Evolutionary conservation across 2,797 vertebrate genomes (phyloP).

Genomic region (Hydrophis major): DNA sequence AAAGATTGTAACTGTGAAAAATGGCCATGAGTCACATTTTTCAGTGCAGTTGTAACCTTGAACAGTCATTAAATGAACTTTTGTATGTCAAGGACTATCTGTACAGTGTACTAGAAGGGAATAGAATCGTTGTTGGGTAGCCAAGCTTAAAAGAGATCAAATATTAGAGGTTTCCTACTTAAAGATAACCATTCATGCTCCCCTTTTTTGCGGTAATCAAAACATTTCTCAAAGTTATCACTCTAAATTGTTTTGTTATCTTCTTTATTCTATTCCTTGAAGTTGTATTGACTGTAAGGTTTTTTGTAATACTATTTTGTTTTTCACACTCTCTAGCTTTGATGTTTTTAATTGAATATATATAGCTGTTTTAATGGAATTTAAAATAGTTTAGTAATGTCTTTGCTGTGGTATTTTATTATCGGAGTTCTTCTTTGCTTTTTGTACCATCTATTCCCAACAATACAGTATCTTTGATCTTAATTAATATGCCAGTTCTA

Average conservation of each 20-base stretch:
- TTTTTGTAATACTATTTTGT: background rate
- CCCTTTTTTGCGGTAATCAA: background rate
- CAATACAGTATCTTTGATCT: background rate
- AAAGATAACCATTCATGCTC: background rate
- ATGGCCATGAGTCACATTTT: background rate
- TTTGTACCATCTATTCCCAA: background rate
- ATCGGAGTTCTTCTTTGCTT: background rate
- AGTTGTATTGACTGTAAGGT: background rate
- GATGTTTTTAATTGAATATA: background rate
- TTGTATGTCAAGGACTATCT: background rate
- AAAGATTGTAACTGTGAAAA: background rate
- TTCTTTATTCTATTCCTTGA: background rate
- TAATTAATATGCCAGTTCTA: background rate
- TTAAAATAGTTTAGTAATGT: background rate
- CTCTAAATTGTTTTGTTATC: background rate
- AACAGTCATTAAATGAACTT: background rate
- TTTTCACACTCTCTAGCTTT: background rate
- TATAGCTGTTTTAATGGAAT: background rate
- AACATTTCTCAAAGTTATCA: background rate
- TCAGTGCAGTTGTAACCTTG: background rate
- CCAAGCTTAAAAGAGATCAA: background rate
- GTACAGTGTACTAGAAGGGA: background rate
- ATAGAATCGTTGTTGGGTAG: background rate
- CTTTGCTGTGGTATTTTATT: background rate
- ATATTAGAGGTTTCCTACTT: background rate